Conservation (phyloP, 2,888 invertebrate genomes). For the Athetis lepigone region DNA sequence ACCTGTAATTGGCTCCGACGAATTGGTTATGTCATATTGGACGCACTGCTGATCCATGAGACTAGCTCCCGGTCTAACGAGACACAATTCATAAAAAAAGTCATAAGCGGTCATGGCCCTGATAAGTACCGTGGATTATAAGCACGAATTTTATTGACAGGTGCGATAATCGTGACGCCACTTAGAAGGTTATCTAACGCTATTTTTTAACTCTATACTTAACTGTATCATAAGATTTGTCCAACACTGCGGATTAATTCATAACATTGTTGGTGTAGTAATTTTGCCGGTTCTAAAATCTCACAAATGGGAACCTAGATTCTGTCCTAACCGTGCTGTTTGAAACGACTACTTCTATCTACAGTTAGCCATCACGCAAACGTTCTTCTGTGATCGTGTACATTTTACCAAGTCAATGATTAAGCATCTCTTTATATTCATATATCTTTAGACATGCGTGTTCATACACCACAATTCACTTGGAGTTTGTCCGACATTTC, state of each 20-base stretch:
- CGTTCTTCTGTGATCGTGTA: slow-evolving; percentile 11
- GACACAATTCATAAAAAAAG: slow-evolving; percentile 28
- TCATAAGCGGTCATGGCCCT: slow-evolving; percentile 46
- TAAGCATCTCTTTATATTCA: slow-evolving; percentile 19
- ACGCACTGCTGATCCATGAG: slow-evolving; percentile 41
- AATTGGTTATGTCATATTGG: slow-evolving; percentile 78
- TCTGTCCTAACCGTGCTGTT: neutral
- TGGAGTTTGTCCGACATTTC: slow-evolving; percentile 30
- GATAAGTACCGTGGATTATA: slow-evolving; percentile 28
- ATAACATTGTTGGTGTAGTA: neutral
- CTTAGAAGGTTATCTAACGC: slow-evolving; percentile 9
- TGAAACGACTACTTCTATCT: slow-evolving; percentile 7
- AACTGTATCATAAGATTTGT: slow-evolving; percentile 30
- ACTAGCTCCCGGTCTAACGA: slow-evolving; percentile 26
- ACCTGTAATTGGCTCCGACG: slow-evolving; percentile 71
- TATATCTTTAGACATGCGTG: slow-evolving; percentile 36
- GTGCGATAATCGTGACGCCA: slow-evolving; percentile 36
- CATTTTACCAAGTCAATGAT: slow-evolving; percentile 18
- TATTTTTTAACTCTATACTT: slow-evolving; percentile 19
- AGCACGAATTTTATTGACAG: slow-evolving; percentile 37
- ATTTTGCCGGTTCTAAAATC: neutral
- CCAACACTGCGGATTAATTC: neutral
- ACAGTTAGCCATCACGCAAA: slow-evolving; percentile 20
- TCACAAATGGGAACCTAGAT: neutral
- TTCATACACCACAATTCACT: slow-evolving; percentile 25